Evolutionary conservation across 1,140 invertebrate genomes (phyloP).

Genomic region (Drosophila miranda): DNA sequence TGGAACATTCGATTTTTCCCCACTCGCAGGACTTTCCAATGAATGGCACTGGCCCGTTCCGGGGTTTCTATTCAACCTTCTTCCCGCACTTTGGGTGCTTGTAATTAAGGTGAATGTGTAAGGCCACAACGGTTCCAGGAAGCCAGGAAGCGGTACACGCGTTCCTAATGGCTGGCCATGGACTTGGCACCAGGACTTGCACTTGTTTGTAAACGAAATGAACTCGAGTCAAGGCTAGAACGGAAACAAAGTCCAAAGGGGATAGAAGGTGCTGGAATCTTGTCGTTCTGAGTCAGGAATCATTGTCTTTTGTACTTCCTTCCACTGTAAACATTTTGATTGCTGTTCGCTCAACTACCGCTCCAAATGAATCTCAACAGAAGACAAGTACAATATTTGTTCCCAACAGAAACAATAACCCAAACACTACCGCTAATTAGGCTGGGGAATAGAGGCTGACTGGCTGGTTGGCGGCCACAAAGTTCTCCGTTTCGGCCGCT

Average conservation of each 20-base stretch:
- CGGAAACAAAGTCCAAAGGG: too few species aligned
- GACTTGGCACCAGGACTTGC: too few species aligned
- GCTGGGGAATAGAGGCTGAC: constrained; percentile 31
- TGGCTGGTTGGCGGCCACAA: constrained; percentile 26
- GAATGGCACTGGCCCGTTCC: neutral
- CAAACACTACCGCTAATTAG: constrained; percentile 42
- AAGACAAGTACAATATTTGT: constrained; percentile 3
- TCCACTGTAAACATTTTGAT: constrained; percentile 1
- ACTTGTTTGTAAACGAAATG: neutral
- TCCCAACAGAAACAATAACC: constrained; percentile 19
- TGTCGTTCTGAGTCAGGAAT: too few species aligned
- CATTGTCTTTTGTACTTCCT: too few species aligned
- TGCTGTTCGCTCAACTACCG: neutral
- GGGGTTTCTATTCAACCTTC: constrained; percentile 2
- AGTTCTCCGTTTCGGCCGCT: constrained; percentile 35
- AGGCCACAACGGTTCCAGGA: constrained; percentile 31
- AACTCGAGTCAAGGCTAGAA: neutral
- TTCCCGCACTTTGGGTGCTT: constrained; percentile 4
- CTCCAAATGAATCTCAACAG: constrained; percentile 10
- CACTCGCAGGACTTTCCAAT: constrained; percentile 9
- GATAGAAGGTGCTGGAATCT: too few species aligned
- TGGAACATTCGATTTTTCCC: constrained; percentile 39
- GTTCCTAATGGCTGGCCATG: neutral
- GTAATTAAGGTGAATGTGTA: constrained; percentile 56
- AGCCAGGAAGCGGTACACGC: constrained; percentile 2